A percentile compares a stretch with the other conserved stretches of the same genome.
Evolutionary conservation across 2,113 vertebrate species (phyloP).

Genomic region (Alosa alosa): DNA sequence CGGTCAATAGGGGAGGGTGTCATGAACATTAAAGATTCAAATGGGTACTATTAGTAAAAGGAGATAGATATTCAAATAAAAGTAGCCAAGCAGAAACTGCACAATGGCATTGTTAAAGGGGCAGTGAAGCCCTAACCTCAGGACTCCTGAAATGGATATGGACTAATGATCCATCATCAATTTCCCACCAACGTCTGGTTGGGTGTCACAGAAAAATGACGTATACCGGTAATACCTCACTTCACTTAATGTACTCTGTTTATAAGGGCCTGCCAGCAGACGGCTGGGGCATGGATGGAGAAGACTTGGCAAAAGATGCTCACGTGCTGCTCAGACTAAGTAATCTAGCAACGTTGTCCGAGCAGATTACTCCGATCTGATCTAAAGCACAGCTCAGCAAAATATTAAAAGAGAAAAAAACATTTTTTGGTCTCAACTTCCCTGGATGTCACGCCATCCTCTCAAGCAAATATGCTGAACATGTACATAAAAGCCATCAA

Average conservation of each 20-base stretch:
- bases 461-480: background rate
- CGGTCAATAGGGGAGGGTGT: background rate
- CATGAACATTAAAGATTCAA: background rate
- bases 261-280: background rate
- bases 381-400: background rate
- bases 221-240: background rate
- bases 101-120: background rate
- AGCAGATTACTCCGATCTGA: background rate
- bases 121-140: background rate
- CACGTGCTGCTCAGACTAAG: background rate
- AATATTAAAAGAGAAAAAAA: background rate
- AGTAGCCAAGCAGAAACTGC: background rate
- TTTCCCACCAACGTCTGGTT: background rate
- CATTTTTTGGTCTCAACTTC: background rate
- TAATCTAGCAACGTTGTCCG: background rate
- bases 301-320: background rate
- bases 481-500: background rate
- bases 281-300: background rate
- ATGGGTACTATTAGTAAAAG: background rate
- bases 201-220: background rate
- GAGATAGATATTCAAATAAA: background rate
- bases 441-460: background rate
- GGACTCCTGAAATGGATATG: conserved; percentile 4
- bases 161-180: background rate
- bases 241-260: background rate